Evolutionary conservation across 1,140 invertebrate genomes (phyloP).

Genomic region (Trinorchestia longiramus): DNA sequence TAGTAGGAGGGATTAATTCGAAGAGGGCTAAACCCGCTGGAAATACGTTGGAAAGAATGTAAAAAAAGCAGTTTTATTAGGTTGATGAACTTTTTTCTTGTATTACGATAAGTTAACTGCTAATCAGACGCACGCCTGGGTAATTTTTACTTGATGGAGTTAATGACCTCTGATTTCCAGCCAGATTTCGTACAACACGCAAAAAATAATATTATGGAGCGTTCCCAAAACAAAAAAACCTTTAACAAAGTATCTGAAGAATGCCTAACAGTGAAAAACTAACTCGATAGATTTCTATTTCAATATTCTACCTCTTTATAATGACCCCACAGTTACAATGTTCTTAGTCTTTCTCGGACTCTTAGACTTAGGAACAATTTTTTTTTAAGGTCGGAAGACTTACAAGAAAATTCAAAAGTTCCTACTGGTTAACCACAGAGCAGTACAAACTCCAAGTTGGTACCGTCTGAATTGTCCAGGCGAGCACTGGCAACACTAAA

Average conservation of each 20-base stretch:
- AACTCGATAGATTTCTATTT: background rate
- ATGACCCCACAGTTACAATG: background rate
- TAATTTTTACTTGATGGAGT: background rate
- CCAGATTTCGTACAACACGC: background rate
- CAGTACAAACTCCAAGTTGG: too few species aligned
- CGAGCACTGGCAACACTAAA: too few species aligned
- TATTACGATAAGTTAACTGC: background rate
- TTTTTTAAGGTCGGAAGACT: background rate
- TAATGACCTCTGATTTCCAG: background rate
- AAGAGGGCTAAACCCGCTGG: background rate
- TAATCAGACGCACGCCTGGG: background rate
- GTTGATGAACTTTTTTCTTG: background rate
- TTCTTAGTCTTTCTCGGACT: background rate
- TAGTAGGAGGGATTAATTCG: background rate
- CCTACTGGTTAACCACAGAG: background rate
- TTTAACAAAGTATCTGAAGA: background rate
- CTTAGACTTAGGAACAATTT: background rate
- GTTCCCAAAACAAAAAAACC: background rate
- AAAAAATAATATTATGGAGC: background rate
- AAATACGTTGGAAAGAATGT: background rate
- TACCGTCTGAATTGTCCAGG: too few species aligned
- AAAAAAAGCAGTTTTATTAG: background rate
- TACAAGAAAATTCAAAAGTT: background rate
- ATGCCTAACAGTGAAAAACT: background rate
- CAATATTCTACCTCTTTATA: background rate